Base-by-base conservation (phyloP, 1,140 invertebrate genomes). In the Drosophila melanica region DNA sequence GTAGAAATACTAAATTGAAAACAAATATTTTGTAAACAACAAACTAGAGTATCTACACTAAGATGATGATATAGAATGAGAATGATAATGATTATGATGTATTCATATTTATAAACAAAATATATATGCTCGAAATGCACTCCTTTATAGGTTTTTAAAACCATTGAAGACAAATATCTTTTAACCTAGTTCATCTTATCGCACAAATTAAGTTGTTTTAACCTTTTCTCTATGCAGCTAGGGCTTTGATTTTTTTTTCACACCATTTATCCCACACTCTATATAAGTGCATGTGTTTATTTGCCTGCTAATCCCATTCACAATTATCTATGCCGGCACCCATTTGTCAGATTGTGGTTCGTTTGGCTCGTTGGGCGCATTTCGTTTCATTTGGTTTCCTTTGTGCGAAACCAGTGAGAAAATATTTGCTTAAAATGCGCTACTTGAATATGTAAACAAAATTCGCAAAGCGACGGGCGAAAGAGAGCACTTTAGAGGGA, bases 361-460 rank as follows among this genome's bases (percentile, higher is more conserved):
- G 62, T 68, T 68, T 68, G 41, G 48, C 66, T 62, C 27, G 8
- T 51, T 59, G 4, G 54, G 9, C 23, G 44, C 55, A 37, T 63
- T 62, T 12, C 58, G 37, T 63, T 70, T 68, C 50, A 63, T 69
- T 39, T 68, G 65, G 27, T 42, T 70, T 48, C 42, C 53, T 74
- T 73, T 77, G 78, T 66, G 63, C 60, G 18, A 44, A 68, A 50
- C 37, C 66, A 72, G 72, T 76, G 73, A 59, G 74, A 59, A 84
- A 72, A 79, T 82, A 77, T 75, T 85, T 60, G 77, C 58, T 65
- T 8, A 37, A 60, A 81, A 67, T 37, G 73, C 79, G 81, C 67
- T 74, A 41, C 67, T 74, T 84, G 81, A 86, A 81, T 84, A 74
- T 77, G 64, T 70, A 81, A 84, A 77, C 81, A 75, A 54, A 57